Percentiles rank a stretch among this genome's conserved stretches.
phyloP scores from a whole-genome alignment of 2,113 vertebrate species.

The Indicator indicator region DNA sequence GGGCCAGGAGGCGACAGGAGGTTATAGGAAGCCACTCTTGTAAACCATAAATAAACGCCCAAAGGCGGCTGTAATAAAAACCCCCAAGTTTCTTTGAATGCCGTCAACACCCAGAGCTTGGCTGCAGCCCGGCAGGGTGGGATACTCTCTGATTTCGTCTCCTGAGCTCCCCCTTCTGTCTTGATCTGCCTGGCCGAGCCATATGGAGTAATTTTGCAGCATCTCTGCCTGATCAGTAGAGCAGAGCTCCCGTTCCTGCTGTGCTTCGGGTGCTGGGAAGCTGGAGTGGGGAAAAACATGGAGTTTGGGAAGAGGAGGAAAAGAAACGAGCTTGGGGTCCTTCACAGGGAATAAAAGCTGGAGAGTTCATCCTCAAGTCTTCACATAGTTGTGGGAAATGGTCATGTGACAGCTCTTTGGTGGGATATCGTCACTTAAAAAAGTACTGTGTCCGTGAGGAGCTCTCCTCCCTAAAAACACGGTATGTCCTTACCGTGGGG shows the following conservation, averaged over 20 bases:
- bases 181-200: background rate
- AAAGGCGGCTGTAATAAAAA: background rate
- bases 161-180: constrained; percentile 60
- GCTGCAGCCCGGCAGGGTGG: background rate
- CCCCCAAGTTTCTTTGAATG: background rate
- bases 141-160: constrained; percentile 3
- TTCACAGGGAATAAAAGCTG: background rate
- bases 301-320: background rate
- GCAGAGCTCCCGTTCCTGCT: background rate
- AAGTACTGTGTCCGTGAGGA: background rate
- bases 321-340: background rate
- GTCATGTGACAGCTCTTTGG: background rate
- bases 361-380: background rate
- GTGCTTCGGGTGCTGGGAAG: fast-evolving
- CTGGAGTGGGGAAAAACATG: background rate
- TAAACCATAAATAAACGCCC: background rate
- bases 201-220: background rate
- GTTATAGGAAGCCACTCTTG: background rate
- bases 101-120: background rate
- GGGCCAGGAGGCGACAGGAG: background rate
- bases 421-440: background rate
- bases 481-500: fast-evolving
- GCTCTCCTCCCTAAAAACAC: background rate
- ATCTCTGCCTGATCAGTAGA: background rate
- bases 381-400: background rate